Evolutionary conservation across 2,888 invertebrate genomes (phyloP), one percentile per base, ranked within the genome.

Genomic region (Aphidoletes aphidimyza): DNA sequence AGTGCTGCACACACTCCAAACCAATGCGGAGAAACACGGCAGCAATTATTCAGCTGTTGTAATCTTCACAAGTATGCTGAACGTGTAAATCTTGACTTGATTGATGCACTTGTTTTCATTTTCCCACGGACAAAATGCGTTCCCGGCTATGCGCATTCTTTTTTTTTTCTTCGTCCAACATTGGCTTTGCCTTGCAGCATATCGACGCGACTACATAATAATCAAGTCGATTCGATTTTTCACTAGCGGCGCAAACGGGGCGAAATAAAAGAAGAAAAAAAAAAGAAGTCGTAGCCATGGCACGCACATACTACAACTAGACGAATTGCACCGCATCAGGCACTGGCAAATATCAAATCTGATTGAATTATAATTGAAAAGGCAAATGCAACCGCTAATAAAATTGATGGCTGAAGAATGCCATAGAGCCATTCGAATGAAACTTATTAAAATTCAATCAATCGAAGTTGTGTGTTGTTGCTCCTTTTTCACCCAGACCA

Each of bases 1-100:
- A n/a, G n/a, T n/a, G n/a, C n/a, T n/a, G n/a, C n/a, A n/a, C n/a
- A n/a, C n/a, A n/a, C n/a, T n/a, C n/a, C n/a, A n/a, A n/a, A n/a
- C n/a, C n/a, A n/a, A n/a, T n/a, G n/a, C n/a, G n/a, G n/a, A n/a
- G n/a, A n/a, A n/a, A n/a, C n/a, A n/a, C n/a, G n/a, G 37, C 81
- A 37, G 81, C 81, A 81, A 81, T 81, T 81, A 81, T 81, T 37
- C 81, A 81, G 81, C 81, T 81, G 81, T 81, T 81, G 81, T 37
- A 81, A 81, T 81, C 37, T 37, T 81, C 81, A 81, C 81, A 37
- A 81, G 81, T 81, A 81, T 37, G 81, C 36, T 81, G 81, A 37
- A 81, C 81, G 81, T 81, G 81, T 81, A 81, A 81, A 81, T 81
- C 81, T 81, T 81, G 81, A 81, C 81, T 81, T 81, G 81, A 81